These are phyloP conservation scores for Argya squamiceps DNA, from an alignment of 2,797 vertebrate genomes.

Conservation along the genomic window DNA sequence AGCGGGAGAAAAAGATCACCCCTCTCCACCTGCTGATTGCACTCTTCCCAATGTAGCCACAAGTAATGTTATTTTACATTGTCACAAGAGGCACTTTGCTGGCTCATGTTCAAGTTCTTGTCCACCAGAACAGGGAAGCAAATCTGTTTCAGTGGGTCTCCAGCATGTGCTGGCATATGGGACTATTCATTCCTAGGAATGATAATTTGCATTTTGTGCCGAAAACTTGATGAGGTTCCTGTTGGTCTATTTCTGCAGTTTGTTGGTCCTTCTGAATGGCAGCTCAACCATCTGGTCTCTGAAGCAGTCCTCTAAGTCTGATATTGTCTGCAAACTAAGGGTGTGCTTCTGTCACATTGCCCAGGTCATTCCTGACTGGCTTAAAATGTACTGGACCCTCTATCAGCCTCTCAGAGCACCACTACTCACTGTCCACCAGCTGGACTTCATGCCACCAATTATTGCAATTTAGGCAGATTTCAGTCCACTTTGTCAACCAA, in stretches of 20 bases:
- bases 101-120: not conserved
- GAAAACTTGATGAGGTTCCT: not conserved
- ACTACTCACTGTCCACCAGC: not conserved
- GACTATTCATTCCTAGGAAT: not conserved
- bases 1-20: not conserved
- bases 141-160: not conserved
- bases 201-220: not conserved
- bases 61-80: not conserved
- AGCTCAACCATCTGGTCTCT: not conserved
- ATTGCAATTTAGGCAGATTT: not conserved
- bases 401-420: not conserved
- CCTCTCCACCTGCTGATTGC: not conserved
- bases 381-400: accelerated
- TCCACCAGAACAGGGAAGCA: not conserved
- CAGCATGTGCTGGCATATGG: not conserved
- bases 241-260: not conserved
- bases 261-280: not conserved
- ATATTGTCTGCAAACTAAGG: not conserved
- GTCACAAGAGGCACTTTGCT: not conserved
- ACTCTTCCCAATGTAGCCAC: not conserved
- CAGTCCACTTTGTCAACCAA: not conserved
- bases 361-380: not conserved
- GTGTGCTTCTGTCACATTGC: not conserved
- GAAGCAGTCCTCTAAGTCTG: not conserved
- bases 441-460: not conserved